phyloP scores from a whole-genome alignment of 2,888 invertebrate genomes.

The Nudaria mundana region DNA sequence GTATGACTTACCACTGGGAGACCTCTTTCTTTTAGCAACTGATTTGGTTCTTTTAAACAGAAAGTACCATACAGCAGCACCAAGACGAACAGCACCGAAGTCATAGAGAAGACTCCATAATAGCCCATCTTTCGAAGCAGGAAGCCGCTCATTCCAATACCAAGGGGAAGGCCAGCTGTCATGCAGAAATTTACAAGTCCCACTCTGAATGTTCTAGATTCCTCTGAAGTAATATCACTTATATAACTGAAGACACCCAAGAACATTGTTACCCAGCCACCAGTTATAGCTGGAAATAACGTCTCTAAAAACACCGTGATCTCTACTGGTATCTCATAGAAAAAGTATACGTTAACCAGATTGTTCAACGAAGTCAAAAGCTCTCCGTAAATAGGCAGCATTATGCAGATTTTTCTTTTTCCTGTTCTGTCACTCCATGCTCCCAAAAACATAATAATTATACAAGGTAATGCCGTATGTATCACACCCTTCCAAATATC shows the following conservation, averaged over 20 bases:
- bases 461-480: conserved; percentile 77
- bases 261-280: conserved; percentile 81
- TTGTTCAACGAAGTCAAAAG: conserved; percentile 72
- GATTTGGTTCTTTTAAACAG: conserved; percentile 84
- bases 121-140: conserved; percentile 67
- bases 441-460: conserved; percentile 81
- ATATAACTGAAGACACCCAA: conserved; percentile 83
- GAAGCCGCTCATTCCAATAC: conserved; percentile 77
- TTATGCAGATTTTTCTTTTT: conserved; percentile 78
- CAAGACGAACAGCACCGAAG: conserved; percentile 68
- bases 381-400: conserved; percentile 80
- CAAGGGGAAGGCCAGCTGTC: conserved; percentile 80
- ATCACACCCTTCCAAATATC: conserved; percentile 80
- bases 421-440: conserved; percentile 84
- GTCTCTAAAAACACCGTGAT: conserved; percentile 77
- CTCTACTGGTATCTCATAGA: conserved; percentile 80
- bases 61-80: conserved; percentile 87
- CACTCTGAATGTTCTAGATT: conserved; percentile 81
- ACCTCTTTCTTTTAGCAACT: conserved; percentile 56
- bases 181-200: conserved; percentile 83
- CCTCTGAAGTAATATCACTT: conserved; percentile 80
- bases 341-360: conserved; percentile 79
- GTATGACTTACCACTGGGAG: conserved; percentile 56
- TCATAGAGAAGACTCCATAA: conserved; percentile 69
- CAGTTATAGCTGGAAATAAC: conserved; percentile 74